Base-by-base conservation (phyloP, 2,888 invertebrate genomes). In the Oligia fasciuncula region DNA sequence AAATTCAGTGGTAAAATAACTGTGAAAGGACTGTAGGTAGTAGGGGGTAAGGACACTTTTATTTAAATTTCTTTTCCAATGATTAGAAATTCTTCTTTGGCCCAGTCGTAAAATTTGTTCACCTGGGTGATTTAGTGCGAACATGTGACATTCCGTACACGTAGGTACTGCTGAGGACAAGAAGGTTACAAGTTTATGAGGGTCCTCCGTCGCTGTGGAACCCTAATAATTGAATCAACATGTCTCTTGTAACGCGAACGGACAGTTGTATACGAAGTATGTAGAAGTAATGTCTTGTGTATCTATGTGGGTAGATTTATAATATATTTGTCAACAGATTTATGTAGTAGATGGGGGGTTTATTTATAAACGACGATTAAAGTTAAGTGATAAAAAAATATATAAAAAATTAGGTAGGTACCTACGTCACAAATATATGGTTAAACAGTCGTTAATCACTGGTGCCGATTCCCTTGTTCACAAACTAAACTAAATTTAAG, bases 181-280 rank as follows among this genome's bases (percentile, higher is more conserved):
- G 29, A 35, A 72, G 63, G 35, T 74, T 67, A 76, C 85, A 67
- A 73, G 57, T 85, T 85, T 87, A 85, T 66, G 68, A 73, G 68
- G 74, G 81, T 76, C 29, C 66, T 14, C 19, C 40, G 62, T 51
- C 65, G 46, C 72, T 74, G n/a, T 29, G 57, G 81, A 75, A 77
- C 74, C 65, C 73, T 73, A 66, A 75, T 75, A 75, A 77, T 77
- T 63, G 43, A 73, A 76, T 80, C 46, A 84, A 76, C 23, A 68
- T 80, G 67, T 67, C 60, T 73, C 46, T 60, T n/a, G 74, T 78
- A 66, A 73, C 9, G 14, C 35, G n/a, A 73, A 62, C 54, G 29
- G 78, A 70, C 66, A 43, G 57, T 19, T 29, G 35, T 73, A 54
- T 65, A 54, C 71, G 68, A 77, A 66, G 35, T 65, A 43, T 35